Evolutionary conservation across 2,797 vertebrate species (phyloP).

Genomic region (Carduelis carduelis): DNA sequence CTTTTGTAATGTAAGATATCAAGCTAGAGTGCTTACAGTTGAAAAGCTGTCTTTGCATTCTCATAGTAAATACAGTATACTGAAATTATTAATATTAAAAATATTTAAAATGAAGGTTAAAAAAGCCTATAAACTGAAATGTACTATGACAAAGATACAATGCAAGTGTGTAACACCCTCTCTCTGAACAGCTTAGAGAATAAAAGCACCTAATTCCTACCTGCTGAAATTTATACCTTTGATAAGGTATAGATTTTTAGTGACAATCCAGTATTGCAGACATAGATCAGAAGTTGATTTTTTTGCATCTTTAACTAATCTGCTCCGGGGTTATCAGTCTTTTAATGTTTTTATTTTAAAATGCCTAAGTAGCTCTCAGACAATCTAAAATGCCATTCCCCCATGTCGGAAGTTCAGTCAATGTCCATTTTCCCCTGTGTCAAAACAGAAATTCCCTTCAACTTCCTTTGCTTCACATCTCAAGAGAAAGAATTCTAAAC

Average conservation of each 20-base stretch:
- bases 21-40: neutral
- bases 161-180: neutral
- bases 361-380: neutral
- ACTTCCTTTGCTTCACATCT: neutral
- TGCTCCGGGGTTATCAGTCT: neutral
- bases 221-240: neutral
- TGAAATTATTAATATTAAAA: neutral
- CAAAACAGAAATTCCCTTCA: neutral
- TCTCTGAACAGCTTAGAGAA: neutral
- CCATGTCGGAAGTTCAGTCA: neutral
- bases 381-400: neutral
- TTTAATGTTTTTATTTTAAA: neutral
- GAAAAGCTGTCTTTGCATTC: neutral
- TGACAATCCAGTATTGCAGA: neutral
- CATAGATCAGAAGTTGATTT: neutral
- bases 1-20: neutral
- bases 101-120: neutral
- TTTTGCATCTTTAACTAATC: neutral
- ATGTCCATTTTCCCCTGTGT: neutral
- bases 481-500: neutral
- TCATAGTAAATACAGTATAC: neutral
- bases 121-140: neutral
- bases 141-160: neutral
- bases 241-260: neutral
- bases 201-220: neutral